Evolutionary conservation across 35 echinoderm and acorn worm species (phyloP), one percentile per base, ranked within the genome.

Genomic region (Anneissia japonica): DNA sequence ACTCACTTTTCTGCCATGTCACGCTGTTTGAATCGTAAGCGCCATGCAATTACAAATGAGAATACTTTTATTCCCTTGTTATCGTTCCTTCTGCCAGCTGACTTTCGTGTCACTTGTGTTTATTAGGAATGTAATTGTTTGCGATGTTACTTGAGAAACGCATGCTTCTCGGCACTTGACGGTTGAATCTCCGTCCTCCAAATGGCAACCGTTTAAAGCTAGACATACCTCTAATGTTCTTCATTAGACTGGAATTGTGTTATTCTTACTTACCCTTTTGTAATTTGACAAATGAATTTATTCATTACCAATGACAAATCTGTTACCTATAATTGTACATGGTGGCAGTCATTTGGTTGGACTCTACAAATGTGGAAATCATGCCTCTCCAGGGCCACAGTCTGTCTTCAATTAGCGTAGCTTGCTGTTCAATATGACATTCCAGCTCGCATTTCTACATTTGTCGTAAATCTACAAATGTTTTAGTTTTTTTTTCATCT

Each of bases 401-500:
- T 23, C 51, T 64, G 51, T 64, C 51, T 64, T 64, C 51, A 64
- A 64, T 64, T 64, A 64, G n/a, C n/a, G n/a, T n/a, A 64, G 19
- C 2, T 64, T 64, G 51, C 26, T 23, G 11, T 9, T 19, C 51
- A 19, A 23, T 64, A 23, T 64, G 51, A 64, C 51, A 64, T 64
- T 64, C 51, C 51, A 64, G 51, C 19, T 64, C 51, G 5, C 51
- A 64, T 64, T 64, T 64, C 51, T 64, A 64, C 51, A 64, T 19
- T 64, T 64, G 51, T 64, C 51, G 51, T 64, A 64, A 64, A 64
- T 64, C 51, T 64, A 64, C 19, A 64, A 64, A 64, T 64, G 51
- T 64, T 64, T 64, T 64, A 64, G n/a, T n/a, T n/a, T 64, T 64
- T 64, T 43, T 64, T 64, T 64, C 51, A 64, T 64, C 51, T 64